Evolutionary conservation across 1,140 invertebrate genomes (phyloP), one percentile per base, ranked within the genome.

Genomic region (Aricia agestis): DNA sequence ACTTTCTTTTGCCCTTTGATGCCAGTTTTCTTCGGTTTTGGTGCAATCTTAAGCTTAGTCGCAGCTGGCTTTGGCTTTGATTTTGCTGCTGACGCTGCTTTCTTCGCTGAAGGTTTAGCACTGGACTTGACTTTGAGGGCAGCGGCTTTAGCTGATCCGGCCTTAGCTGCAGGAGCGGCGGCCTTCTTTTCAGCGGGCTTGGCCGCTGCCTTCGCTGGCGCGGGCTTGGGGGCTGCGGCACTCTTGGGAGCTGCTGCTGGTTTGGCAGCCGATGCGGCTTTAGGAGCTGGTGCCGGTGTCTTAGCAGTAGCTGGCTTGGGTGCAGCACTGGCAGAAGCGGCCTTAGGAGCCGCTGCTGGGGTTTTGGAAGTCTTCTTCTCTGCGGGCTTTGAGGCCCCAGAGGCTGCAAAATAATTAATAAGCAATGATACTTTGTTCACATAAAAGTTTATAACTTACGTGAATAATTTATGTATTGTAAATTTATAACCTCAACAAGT

Each of bases 11-110:
- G 89, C 76, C 88, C 92, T 83, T 92, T 93, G 78, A 90, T 92
- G 71, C 85, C 93, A 86, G 93, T 93, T 75, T 94, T 94, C 73
- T 95, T 95, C 1, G 94, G 93, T 83, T 95, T 96, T 1, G 93
- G 90, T 74, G 92, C 92, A 72, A 92, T 90, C 79, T 92, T 93
- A 25, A 92, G 81, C 72, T 91, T 92, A 32, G 90, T 81, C 15
- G 90, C 85, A 70, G 86, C 88, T 72, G 90, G 85, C 78, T 92
- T 92, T 61, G 92, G 90, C 66, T 93, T 93, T 0, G 88, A 75
- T 63, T 90, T 93, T 1, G 92, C 80, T 18, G 92, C 85, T 63
- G 88, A 78, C 25, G 92, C 87, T 66, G 89, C 88, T 80, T 89
- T 86, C 78, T 92, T 91, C 10, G 79, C 93, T 11, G 92, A 89